phyloP scores from a whole-genome alignment of 2,888 invertebrate species.

The Rhabditoides inermis region DNA sequence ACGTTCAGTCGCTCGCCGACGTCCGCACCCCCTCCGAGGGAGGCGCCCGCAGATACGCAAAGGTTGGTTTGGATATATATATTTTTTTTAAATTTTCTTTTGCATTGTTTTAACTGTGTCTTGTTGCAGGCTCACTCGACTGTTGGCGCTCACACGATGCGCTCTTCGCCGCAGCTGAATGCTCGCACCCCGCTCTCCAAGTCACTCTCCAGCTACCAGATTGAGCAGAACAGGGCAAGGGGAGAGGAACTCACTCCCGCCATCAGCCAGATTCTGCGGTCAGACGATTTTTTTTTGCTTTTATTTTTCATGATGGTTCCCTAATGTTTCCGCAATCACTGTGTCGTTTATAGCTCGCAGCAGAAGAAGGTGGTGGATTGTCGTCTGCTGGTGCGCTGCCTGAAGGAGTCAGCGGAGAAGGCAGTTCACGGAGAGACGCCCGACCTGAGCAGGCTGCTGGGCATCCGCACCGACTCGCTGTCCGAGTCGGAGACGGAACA shows the following conservation, averaged over 20 bases:
- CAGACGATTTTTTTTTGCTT: not conserved
- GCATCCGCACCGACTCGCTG: slow-evolving; percentile 1
- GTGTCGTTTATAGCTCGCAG: not conserved
- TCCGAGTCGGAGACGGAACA: slow-evolving; percentile 6
- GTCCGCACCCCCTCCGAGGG: not conserved
- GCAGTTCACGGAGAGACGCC: slow-evolving; percentile 5
- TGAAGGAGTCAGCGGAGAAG: slow-evolving; percentile 4
- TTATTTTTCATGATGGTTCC: not conserved
- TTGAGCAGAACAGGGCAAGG: not conserved
- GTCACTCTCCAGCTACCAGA: slow-evolving; percentile 6
- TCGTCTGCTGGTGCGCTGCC: not conserved
- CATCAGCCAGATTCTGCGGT: slow-evolving; percentile 1
- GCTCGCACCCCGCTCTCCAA: slow-evolving; percentile 2
- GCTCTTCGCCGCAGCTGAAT: slow-evolving; percentile 4
- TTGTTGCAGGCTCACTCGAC: slow-evolving; percentile 8
- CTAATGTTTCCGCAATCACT: not conserved
- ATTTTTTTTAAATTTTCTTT: too few species aligned
- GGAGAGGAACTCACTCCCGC: not conserved
- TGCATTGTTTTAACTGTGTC: slow-evolving; percentile 2
- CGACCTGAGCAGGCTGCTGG: slow-evolving; percentile 1
- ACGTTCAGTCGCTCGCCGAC: not conserved
- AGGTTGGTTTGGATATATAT: not conserved
- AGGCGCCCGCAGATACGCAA: too few species aligned
- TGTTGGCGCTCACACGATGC: slow-evolving; percentile 5
- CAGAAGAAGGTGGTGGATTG: slow-evolving; percentile 4